Conservation (phyloP, 2,113 vertebrate genomes). For the Triplophysa siluroides region DNA sequence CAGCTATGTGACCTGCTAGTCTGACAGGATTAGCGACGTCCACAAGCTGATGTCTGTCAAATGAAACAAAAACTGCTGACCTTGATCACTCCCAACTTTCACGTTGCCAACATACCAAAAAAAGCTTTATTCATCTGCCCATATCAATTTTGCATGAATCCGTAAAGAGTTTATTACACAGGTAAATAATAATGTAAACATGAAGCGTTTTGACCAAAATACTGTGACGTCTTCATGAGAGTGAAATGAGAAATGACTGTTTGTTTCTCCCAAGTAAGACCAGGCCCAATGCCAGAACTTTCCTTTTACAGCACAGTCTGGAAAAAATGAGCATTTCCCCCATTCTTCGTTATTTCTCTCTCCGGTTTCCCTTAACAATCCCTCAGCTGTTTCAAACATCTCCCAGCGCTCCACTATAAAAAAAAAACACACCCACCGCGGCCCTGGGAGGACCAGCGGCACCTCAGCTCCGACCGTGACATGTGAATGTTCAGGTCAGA, state of each 20-base stretch:
- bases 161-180: no score
- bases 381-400: conserved; percentile 24
- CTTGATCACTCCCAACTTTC: no score
- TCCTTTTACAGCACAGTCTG: conserved; percentile 42
- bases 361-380: conserved; percentile 43
- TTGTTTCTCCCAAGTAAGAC: conserved; percentile 29
- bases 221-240: not conserved
- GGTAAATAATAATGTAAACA: not conserved
- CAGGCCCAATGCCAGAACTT: conserved; percentile 41
- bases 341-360: conserved; percentile 36
- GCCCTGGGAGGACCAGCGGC: not conserved
- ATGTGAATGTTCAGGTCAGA: conserved; percentile 1
- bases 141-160: no score
- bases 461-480: conserved; percentile 18
- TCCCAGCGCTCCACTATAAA: not conserved
- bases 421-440: not conserved
- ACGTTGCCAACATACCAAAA: no score
- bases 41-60: conserved; percentile 21
- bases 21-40: conserved; percentile 4
- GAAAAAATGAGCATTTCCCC: conserved; percentile 55
- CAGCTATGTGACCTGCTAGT: conserved; percentile 9
- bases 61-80: no score
- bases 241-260: conserved; percentile 38
- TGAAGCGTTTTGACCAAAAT: no score
- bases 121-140: no score